Base-by-base conservation (phyloP, 92 coral and sea anemone species). In the Scolanthus callimorphus region DNA sequence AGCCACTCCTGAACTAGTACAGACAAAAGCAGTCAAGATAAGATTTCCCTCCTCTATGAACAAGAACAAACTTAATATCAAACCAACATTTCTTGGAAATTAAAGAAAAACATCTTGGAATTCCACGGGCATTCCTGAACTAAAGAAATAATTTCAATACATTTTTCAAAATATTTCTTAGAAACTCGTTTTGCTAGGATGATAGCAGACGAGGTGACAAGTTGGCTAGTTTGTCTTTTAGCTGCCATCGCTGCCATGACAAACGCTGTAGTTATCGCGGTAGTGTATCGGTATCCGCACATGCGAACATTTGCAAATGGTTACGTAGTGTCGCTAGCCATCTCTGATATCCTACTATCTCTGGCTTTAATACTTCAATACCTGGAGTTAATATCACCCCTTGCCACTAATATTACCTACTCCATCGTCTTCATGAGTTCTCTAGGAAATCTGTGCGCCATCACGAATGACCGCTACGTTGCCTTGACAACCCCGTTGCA, bases 391-490 rank as follows among this genome's bases (percentile, higher is more conserved):
- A 11, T 6, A 9, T 46, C 52, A 9, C 23, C 52, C 11, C 12
- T 4, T 11, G 23, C 17, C 23, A 11, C 17, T 46, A 46, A 46
- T 19, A 21, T 46, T 9, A 46, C 17, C 4, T 46, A 46, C 52
- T 46, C 52, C 52, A 19, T 20, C 12, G 52, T 46, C 23, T 46
- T 46, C 52, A 9, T 46, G 6, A 46, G 52, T 19, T 46, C 19
- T 46, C 12, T 46, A 3, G 60, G 68, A 2, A 78, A 78, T 59
- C 76, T 78, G 6, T 55, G 63, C 22, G 77, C 79, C 3, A 67
- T 78, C 3, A 78, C 85, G 1, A 63, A 62, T 11, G 85, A 78
- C 17, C 48, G 85, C 17, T 78, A 70, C 20, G 27, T 78, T 11
- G 77, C 85, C 6, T 60, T 78, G 21, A 55, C 65, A 27, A 62